Conservation (phyloP, 1,140 invertebrate species). For the Pogonus chalceus region DNA sequence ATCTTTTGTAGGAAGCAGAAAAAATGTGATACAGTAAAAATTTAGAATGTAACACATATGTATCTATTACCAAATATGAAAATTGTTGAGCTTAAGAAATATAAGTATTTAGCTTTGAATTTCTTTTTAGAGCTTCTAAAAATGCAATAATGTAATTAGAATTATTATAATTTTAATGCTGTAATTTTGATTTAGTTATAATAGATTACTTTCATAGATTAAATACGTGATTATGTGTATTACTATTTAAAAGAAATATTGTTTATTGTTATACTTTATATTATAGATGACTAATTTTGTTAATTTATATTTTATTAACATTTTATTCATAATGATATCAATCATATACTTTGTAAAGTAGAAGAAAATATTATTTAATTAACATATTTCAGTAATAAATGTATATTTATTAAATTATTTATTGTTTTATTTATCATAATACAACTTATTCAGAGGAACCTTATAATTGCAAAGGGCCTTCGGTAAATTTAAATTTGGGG, state of each 20-base stretch:
- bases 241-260: not conserved
- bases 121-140: not conserved
- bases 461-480: no score
- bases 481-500: no score
- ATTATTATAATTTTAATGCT: not conserved
- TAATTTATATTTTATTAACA: not conserved
- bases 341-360: not conserved
- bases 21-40: no score
- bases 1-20: no score
- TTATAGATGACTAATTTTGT: not conserved
- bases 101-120: not conserved
- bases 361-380: not conserved
- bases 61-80: not conserved
- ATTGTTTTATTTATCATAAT: no score
- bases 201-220: not conserved
- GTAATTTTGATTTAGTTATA: not conserved
- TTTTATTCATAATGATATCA: not conserved
- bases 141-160: not conserved
- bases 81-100: not conserved
- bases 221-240: not conserved
- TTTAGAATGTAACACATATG: no score
- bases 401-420: not conserved
- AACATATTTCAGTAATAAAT: not conserved
- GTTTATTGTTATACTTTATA: conserved; percentile 1
- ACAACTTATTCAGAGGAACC: no score